Conservation (phyloP, 2,888 invertebrate species). For the Chymomyza fuscimana region DNA sequence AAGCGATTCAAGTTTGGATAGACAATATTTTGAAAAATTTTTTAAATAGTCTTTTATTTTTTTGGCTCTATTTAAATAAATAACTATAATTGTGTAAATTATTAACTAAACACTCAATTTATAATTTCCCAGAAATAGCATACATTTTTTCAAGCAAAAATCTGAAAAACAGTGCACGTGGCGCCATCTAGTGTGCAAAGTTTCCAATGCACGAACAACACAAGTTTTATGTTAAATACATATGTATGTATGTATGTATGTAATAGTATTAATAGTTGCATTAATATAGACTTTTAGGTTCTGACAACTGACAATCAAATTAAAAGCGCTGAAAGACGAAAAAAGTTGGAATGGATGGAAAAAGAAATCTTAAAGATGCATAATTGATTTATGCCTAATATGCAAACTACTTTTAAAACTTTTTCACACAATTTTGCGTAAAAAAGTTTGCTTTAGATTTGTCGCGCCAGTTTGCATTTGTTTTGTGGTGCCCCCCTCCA, state of each 20-base stretch:
- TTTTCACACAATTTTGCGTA: conserved; percentile 47
- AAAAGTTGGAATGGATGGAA: conserved; percentile 6
- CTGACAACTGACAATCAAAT: too few species aligned
- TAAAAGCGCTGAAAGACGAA: conserved; percentile 31
- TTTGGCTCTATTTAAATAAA: too few species aligned
- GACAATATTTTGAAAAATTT: too few species aligned
- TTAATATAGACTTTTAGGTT: too few species aligned
- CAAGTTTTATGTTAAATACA: conserved; percentile 33
- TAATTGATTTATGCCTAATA: conserved; percentile 66
- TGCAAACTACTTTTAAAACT: conserved; percentile 40
- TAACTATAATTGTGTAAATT: too few species aligned
- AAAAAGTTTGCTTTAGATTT: conserved; percentile 30
- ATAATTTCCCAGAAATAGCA: too few species aligned
- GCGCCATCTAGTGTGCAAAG: conserved; percentile 49
- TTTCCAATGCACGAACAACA: conserved; percentile 24
- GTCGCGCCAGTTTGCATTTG: not conserved
- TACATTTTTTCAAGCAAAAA: not conserved
- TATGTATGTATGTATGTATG: conserved; percentile 13
- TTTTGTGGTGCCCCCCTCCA: too few species aligned
- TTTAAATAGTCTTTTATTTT: too few species aligned
- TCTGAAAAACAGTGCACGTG: conserved; percentile 37
- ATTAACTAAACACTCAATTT: too few species aligned
- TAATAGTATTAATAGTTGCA: not conserved
- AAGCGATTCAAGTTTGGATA: too few species aligned
- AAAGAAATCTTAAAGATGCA: conserved; percentile 55